Base-by-base conservation (phyloP, 37 sponge, comb jelly and placozoan genomes). In the Ephydatia muelleri region DNA sequence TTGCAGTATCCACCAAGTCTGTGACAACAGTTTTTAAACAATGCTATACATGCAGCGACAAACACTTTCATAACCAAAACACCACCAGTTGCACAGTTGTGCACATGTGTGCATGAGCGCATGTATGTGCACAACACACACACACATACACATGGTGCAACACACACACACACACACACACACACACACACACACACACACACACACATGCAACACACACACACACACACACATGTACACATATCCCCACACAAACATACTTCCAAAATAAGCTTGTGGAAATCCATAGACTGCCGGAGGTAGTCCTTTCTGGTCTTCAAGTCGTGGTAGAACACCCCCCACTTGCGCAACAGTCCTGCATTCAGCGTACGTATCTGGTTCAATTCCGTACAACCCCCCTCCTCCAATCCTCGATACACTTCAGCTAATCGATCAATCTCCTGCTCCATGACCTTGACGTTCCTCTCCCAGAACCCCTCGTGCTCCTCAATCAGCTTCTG, bases 271-370 rank as follows among this genome's bases (percentile, higher is more conserved):
- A 33, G 30, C 29, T 84, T 72, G 8, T 82, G 83, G 29, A 86
- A 83, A 38, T 72, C 80, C 32, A 90, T 68, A 6, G 83, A 77
- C 13, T 86, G 86, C 2, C 82, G 76, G 11, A 86, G 40, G 40
- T 85, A 82, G 4, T 67, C 65, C 66, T 4, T 48, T 25, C 49
- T 26, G 12, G 19, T 82, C 38, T 76, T 49, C 23, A 78, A 31
- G 27, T 82, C 83, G 3, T 37, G 23, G 14, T 78, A 65, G 27
- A 90, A 82, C 34, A 6, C 21, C 11, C 49, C 70, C 89, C 90
- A 89, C 49, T 43, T 49, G 6, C 30, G 49, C 75, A 70, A 47
- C 57, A 89, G 73, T n/a, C 67, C 34, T 1, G 68, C n/a, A n/a
- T 66, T 13, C 23, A 40, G 66, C 0, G 68, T 67, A 22, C 90